These are phyloP conservation scores for Bembecia ichneumoniformis DNA, from an alignment of 2,888 invertebrate species.

Conservation along the genomic window DNA sequence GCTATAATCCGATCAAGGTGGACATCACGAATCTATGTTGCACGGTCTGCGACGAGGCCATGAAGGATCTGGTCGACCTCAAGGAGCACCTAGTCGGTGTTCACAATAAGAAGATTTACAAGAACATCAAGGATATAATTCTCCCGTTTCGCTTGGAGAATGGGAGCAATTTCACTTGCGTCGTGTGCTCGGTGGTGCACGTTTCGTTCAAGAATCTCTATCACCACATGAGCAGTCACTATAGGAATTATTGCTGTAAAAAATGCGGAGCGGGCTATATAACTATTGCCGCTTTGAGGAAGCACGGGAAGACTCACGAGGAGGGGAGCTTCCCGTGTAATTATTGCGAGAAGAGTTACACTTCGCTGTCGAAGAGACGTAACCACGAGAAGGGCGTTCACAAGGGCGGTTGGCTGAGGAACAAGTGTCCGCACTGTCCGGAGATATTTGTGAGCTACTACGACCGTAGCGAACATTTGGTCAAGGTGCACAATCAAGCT, in stretches of 20 bases:
- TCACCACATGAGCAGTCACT: conserved; percentile 64
- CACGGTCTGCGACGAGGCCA: conserved; percentile 38
- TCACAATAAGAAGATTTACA: conserved; percentile 51
- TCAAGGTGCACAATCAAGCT: conserved; percentile 46
- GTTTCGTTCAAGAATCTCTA: conserved; percentile 62
- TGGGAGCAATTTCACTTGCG: conserved; percentile 52
- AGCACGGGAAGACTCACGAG: conserved; percentile 60
- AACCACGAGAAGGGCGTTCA: conserved; percentile 64
- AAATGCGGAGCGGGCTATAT: conserved; percentile 61
- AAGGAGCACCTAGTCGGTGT: conserved; percentile 46
- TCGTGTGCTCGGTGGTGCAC: conserved; percentile 53
- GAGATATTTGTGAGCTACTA: conserved; percentile 61
- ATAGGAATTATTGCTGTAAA: conserved; percentile 60
- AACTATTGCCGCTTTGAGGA: conserved; percentile 57
- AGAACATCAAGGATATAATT: conserved; percentile 59
- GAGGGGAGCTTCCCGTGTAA: conserved; percentile 69
- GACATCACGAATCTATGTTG: conserved; percentile 55
- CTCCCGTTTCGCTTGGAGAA: conserved; percentile 54
- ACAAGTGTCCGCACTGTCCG: conserved; percentile 61
- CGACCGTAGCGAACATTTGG: conserved; percentile 55
- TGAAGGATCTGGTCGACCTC: conserved; percentile 49
- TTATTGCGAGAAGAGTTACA: conserved; percentile 66
- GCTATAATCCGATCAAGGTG: conserved; percentile 62
- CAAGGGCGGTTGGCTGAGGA: conserved; percentile 58
- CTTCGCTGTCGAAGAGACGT: conserved; percentile 57